These are phyloP conservation scores for Hesperia comma DNA, from an alignment of 2,888 invertebrate genomes.

Conservation along the genomic window DNA sequence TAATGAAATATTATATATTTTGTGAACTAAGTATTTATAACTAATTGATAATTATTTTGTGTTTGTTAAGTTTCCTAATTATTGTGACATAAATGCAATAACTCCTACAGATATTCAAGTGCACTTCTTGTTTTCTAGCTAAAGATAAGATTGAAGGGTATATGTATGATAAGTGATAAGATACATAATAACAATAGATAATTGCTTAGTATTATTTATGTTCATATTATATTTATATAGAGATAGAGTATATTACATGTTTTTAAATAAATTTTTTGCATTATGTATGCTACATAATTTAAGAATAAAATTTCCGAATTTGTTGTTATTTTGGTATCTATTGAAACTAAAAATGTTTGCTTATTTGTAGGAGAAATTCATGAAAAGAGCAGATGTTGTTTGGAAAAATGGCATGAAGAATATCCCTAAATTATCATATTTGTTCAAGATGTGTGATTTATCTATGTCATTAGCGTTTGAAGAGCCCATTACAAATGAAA, in stretches of 20 bases:
- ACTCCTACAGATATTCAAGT: neutral
- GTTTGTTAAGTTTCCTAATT: no score
- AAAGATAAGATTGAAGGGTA: neutral
- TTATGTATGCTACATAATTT: no score
- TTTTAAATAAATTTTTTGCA: no score
- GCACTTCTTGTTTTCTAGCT: neutral
- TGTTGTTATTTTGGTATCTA: no score
- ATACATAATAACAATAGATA: neutral
- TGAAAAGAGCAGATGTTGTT: slow-evolving; percentile 84
- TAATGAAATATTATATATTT: no score
- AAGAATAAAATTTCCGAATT: no score
- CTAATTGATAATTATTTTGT: neutral
- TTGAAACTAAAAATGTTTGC: neutral
- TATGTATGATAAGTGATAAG: neutral
- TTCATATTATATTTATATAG: no score
- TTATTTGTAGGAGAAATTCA: slow-evolving; percentile 67
- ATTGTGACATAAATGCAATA: no score
- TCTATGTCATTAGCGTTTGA: slow-evolving; percentile 85
- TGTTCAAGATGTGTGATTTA: slow-evolving; percentile 85
- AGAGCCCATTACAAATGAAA: slow-evolving; percentile 72
- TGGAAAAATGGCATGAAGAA: slow-evolving; percentile 85
- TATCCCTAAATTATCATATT: slow-evolving; percentile 80
- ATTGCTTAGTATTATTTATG: no score
- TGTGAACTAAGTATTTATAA: no score
- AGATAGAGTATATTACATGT: no score